Conservation (phyloP, 2,888 invertebrate species). For the Leucania comma region DNA sequence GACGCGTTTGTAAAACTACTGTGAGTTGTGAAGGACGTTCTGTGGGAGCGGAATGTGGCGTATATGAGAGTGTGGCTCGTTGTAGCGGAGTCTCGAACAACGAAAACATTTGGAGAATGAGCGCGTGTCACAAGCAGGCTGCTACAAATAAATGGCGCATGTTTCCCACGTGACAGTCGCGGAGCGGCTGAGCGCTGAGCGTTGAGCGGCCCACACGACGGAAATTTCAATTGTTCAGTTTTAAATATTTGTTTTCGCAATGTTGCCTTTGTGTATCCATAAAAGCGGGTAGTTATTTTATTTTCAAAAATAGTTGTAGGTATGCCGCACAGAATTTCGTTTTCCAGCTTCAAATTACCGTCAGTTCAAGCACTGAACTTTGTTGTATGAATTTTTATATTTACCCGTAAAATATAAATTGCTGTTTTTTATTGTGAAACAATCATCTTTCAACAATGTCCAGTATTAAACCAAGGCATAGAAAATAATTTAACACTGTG, state of each 20-base stretch:
- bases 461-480: not conserved
- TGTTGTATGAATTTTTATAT: slow-evolving; percentile 16
- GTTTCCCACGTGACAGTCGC: slow-evolving; percentile 68
- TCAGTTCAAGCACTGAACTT: slow-evolving; percentile 12
- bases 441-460: not conserved
- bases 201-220: slow-evolving; percentile 49
- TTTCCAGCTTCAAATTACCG: slow-evolving; percentile 15
- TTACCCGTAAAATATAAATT: not conserved
- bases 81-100: slow-evolving; percentile 69
- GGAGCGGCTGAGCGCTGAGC: slow-evolving; percentile 43
- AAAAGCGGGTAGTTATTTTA: slow-evolving; percentile 18
- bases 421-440: slow-evolving; percentile 5
- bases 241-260: slow-evolving; percentile 53
- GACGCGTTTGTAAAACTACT: slow-evolving; percentile 70
- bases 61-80: slow-evolving; percentile 67
- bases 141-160: slow-evolving; percentile 75
- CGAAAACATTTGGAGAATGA: slow-evolving; percentile 81
- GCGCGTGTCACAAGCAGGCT: slow-evolving; percentile 75
- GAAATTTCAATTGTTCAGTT: slow-evolving; percentile 71
- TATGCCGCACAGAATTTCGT: not conserved
- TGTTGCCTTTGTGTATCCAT: slow-evolving; percentile 37
- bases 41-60: slow-evolving; percentile 67
- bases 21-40: slow-evolving; percentile 64
- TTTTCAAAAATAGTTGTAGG: slow-evolving; percentile 17
- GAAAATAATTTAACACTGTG: not conserved